These are phyloP conservation scores for Beroe ovata DNA, from an alignment of 37 sponge, comb jelly and placozoan genomes.

Conservation along the genomic window DNA sequence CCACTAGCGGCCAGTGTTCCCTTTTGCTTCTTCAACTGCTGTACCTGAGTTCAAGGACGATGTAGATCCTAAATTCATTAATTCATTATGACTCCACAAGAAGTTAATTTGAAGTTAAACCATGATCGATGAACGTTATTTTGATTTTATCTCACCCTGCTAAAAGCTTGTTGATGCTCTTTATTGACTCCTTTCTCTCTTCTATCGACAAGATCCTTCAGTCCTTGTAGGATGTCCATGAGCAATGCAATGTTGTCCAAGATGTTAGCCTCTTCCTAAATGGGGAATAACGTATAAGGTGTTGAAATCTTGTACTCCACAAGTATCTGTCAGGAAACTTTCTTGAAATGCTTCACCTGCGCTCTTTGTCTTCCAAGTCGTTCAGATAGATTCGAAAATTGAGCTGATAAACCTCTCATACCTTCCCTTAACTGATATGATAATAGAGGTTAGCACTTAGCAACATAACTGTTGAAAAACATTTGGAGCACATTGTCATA, in stretches of 20 bases:
- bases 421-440: conserved; percentile 38
- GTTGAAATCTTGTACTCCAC: no score
- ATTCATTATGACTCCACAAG: no score
- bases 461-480: background rate
- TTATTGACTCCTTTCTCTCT: conserved; percentile 76
- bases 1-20: conserved; percentile 47
- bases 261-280: conserved; percentile 43
- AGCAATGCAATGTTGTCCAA: conserved; percentile 47
- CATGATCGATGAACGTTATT: no score
- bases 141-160: conserved; percentile 12
- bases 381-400: conserved; percentile 54
- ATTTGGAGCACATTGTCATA: no score
- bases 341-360: no score
- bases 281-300: no score
- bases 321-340: no score
- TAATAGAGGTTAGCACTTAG: background rate
- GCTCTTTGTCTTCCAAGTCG: conserved; percentile 15
- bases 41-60: no score
- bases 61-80: no score
- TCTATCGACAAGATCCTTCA: conserved; percentile 78
- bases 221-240: conserved; percentile 53
- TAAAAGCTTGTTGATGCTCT: conserved; percentile 81
- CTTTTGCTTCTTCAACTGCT: conserved; percentile 61
- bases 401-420: conserved; percentile 41
- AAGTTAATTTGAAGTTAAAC: no score